Evolutionary conservation across 2,888 invertebrate genomes (phyloP), one percentile per base, ranked within the genome.

Genomic region (Nezara viridula): DNA sequence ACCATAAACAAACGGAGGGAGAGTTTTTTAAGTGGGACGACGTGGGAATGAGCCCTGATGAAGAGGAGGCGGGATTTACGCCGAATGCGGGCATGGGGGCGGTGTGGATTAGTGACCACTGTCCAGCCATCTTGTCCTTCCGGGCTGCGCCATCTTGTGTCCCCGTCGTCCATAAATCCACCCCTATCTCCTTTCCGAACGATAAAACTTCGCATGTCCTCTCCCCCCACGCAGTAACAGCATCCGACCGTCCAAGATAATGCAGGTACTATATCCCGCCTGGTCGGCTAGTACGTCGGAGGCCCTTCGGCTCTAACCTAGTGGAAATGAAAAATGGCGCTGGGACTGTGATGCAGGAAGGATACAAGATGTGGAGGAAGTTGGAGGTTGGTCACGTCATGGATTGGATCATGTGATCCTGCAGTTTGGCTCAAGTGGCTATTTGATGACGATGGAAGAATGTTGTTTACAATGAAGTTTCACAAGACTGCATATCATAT

Each of bases 131-230:
- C 52, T 86, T 86, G 52, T 50, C 27, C 86, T 49, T 86, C 86
- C 86, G 86, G 81, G 44, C 44, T 24, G 14, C 81, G 81, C 81
- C 81, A 81, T 81, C n/a, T 40, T 81, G 81, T 40, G 19, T n/a
- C 50, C 86, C 3, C 27, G 19, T 6, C 24, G 24, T 52, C 52
- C 40, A 86, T 86, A 52, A 32, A 55, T 86, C 86, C 50, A 86
- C 86, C 86, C 86, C 86, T 86, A 86, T 86, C 86, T 55, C 50
- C 52, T 86, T 86, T 55, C 52, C 86, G 86, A 32, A 32, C 86
- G 86, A 86, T 86, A 86, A 86, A 86, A 86, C 86, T 86, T 86
- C 86, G 86, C 86, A 86, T 86, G 55, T 55, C 86, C 52, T 60
- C 86, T 60, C 60, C 86, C 86, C 81, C 66, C 81, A 81, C 40